Percentiles rank a stretch among this genome's conserved stretches.
Conservation (phyloP, 2,888 invertebrate species). For the Drosophila paracracens region DNA sequence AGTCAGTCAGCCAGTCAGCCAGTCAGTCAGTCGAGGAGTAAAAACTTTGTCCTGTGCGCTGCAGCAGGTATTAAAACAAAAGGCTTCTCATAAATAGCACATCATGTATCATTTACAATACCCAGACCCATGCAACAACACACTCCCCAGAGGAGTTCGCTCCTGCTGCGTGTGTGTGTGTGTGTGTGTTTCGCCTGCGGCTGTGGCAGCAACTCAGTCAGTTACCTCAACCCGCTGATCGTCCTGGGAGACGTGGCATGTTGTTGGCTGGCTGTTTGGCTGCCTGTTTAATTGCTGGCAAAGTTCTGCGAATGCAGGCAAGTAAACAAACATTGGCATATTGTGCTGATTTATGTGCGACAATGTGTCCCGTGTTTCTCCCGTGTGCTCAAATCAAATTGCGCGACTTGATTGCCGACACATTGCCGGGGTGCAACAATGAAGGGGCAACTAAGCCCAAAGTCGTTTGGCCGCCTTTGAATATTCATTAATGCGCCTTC, state of each 20-base stretch:
- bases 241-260: conserved; percentile 35
- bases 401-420: conserved; percentile 80
- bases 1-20: conserved; percentile 16
- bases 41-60: conserved; percentile 63
- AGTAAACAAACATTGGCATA: conserved; percentile 83
- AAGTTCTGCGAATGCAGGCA: conserved; percentile 76
- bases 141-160: conserved; percentile 33
- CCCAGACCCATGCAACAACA: conserved; percentile 27
- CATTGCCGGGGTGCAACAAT: conserved; percentile 47
- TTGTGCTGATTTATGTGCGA: conserved; percentile 83
- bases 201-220: conserved; percentile 31
- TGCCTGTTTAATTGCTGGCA: conserved; percentile 84
- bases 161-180: conserved; percentile 6
- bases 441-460: conserved; percentile 35
- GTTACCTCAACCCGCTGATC: conserved; percentile 21
- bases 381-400: conserved; percentile 80
- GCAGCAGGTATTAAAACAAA: conserved; percentile 78
- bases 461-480: conserved; percentile 71
- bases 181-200: conserved; percentile 43
- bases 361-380: conserved; percentile 62
- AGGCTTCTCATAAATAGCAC: conserved; percentile 83
- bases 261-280: conserved; percentile 38
- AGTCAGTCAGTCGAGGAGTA: conserved; percentile 6
- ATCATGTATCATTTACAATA: conserved; percentile 83
- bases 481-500: conserved; percentile 77